A percentile compares a stretch with the other conserved stretches of the same genome.
Evolutionary conservation across 2,888 invertebrate genomes (phyloP).

Genomic region (Epiblema foenella): DNA sequence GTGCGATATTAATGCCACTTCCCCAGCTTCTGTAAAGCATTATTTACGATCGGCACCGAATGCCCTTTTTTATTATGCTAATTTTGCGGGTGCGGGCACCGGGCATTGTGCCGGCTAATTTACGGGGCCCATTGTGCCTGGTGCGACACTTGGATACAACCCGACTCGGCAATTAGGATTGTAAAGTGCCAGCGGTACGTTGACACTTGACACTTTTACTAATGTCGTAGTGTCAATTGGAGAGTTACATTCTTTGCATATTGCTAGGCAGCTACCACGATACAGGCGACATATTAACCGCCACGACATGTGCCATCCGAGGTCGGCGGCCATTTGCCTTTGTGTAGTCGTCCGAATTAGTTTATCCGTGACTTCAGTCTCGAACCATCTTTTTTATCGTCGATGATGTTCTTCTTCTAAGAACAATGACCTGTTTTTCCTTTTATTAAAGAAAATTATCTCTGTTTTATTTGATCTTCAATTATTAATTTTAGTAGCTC

Average conservation of each 20-base stretch:
- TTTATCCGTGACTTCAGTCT: too few species aligned
- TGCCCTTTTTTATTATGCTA: constrained; percentile 45
- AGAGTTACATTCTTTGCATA: background rate
- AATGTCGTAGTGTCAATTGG: background rate
- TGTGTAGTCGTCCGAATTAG: too few species aligned
- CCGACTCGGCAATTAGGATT: constrained; percentile 22
- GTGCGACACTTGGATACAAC: constrained; percentile 30
- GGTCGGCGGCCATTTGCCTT: too few species aligned
- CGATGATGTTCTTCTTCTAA: too few species aligned
- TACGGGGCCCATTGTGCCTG: constrained; percentile 35
- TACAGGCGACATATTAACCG: too few species aligned
- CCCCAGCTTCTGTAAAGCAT: constrained; percentile 34
- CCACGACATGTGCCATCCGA: too few species aligned
- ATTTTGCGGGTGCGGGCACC: constrained; percentile 24
- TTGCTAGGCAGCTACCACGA: background rate
- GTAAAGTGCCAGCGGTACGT: background rate
- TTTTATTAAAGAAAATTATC: too few species aligned
- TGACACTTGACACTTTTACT: constrained; percentile 6
- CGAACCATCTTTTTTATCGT: too few species aligned
- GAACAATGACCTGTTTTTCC: too few species aligned
- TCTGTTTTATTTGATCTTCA: too few species aligned
- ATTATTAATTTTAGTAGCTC: too few species aligned
- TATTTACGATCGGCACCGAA: constrained; percentile 42
- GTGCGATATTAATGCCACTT: constrained; percentile 16
- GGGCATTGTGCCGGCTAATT: constrained; percentile 40